Evolutionary conservation across 2,113 vertebrate species (phyloP).

Genomic region (Diadophis punctatus): DNA sequence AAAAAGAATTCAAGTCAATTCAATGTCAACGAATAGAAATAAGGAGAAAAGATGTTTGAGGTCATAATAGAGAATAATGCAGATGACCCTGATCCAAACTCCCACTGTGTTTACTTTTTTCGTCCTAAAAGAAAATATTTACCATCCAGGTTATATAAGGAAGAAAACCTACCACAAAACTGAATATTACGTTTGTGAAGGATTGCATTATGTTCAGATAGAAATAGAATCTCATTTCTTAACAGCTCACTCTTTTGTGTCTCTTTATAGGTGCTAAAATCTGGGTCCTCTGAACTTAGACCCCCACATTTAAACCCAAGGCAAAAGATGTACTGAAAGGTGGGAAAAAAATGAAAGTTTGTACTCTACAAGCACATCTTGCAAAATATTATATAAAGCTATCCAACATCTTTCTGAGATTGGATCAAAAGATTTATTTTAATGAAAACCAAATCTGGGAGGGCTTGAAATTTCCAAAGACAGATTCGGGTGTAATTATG

Average conservation of each 20-base stretch:
- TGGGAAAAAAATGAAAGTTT: background rate
- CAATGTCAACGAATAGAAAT: background rate
- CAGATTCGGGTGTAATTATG: background rate
- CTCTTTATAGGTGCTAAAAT: background rate
- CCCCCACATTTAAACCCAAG: background rate
- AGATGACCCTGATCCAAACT: conserved; percentile 20
- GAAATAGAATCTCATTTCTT: conserved; percentile 3
- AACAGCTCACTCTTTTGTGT: background rate
- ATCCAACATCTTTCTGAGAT: background rate
- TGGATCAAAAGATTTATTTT: background rate
- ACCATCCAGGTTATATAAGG: conserved; percentile 22
- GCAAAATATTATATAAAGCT: background rate
- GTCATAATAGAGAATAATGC: background rate
- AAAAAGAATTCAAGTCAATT: conserved; percentile 16
- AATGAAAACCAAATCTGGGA: background rate
- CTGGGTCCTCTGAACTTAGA: background rate
- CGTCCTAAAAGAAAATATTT: conserved; percentile 27
- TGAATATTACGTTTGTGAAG: conserved; percentile 22
- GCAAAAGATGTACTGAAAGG: background rate
- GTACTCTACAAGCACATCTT: background rate
- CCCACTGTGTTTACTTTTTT: background rate
- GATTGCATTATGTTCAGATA: background rate
- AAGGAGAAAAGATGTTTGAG: background rate
- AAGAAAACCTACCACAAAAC: background rate
- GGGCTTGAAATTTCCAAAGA: background rate